Conservation (phyloP, 2,113 vertebrate species). For the Gymnorhina tibicen region DNA sequence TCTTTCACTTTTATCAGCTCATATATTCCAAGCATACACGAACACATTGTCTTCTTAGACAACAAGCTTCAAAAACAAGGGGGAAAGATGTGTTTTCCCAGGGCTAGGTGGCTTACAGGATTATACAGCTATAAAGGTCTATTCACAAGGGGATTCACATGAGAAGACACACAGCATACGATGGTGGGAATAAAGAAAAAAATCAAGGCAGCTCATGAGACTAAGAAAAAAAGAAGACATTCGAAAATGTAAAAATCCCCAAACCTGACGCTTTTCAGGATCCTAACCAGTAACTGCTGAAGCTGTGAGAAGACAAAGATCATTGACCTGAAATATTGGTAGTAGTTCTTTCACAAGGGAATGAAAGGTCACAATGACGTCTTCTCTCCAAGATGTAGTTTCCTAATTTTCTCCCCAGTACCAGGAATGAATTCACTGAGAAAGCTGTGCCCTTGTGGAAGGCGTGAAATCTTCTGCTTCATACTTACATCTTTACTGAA, state of each 20-base stretch:
- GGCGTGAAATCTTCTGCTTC: conserved; percentile 55
- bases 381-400: conserved; percentile 55
- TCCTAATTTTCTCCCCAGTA: conserved; percentile 56
- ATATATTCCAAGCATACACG: not conserved
- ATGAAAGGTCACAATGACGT: conserved; percentile 54
- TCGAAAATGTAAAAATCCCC: not conserved
- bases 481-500: conserved; percentile 56
- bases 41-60: not conserved
- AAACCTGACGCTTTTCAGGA: not conserved
- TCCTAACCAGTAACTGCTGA: not conserved
- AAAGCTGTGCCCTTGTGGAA: conserved; percentile 58
- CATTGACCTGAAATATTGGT: conserved; percentile 54
- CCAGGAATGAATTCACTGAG: conserved; percentile 29
- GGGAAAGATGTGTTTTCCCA: not conserved
- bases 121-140: not conserved
- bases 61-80: conserved; percentile 3
- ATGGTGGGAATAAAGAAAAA: not conserved
- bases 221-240: not conserved
- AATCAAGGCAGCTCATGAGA: not conserved
- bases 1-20: not conserved
- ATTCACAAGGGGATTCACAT: not conserved
- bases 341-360: conserved; percentile 41
- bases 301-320: conserved; percentile 61
- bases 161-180: not conserved
- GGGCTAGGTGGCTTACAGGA: not conserved